These are phyloP conservation scores for Nyctereutes procyonoides DNA, from an alignment of 2,113 vertebrate genomes.

Conservation along the genomic window DNA sequence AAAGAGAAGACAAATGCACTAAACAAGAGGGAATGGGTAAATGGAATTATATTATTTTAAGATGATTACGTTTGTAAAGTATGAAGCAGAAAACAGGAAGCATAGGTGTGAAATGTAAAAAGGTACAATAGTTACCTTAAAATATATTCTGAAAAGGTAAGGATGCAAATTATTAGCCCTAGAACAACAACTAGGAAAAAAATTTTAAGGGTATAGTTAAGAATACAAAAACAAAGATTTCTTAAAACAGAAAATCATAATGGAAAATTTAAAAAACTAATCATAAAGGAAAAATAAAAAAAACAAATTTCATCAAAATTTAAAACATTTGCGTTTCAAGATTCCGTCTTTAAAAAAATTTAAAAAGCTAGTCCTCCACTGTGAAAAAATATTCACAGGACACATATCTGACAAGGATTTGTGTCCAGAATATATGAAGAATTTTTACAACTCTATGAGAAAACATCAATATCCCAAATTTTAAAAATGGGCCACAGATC, in stretches of 20 bases:
- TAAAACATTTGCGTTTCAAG: conserved; percentile 11
- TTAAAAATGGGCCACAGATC: background rate
- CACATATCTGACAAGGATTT: background rate
- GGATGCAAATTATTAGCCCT: background rate
- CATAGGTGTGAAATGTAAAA: background rate
- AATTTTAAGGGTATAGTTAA: background rate
- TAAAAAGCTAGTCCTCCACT: background rate
- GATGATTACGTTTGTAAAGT: background rate
- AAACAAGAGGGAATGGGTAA: background rate
- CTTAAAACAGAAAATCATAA: conserved; percentile 35
- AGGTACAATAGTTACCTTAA: background rate
- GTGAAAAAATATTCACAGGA: conserved; percentile 38
- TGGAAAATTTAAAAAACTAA: conserved; percentile 3
- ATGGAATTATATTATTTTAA: background rate
- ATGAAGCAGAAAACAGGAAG: background rate
- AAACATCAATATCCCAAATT: background rate
- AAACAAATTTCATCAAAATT: background rate
- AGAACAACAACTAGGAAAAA: background rate
- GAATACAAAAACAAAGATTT: conserved; percentile 18
- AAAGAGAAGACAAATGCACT: background rate
- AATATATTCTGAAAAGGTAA: conserved; percentile 28
- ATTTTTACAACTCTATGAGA: background rate
- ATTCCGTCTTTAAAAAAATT: background rate
- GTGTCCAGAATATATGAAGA: background rate
- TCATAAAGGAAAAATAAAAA: conserved; percentile 35